Conservation (phyloP, 1,140 invertebrate genomes). For the Coenobita brevimanus region DNA sequence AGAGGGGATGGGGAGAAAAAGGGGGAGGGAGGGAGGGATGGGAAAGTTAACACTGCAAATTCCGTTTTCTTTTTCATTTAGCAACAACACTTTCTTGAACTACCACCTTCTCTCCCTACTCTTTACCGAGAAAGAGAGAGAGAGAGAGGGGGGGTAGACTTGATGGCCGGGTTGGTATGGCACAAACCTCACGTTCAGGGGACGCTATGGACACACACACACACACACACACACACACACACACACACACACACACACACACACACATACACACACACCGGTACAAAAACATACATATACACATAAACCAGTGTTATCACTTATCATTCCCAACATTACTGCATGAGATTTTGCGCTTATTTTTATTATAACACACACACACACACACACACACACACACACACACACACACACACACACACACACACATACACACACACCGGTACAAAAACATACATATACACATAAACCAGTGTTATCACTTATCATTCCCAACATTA, state of each 20-base stretch:
- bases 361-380: no score
- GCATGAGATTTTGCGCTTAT: no score
- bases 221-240: constrained; percentile 1
- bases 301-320: neutral
- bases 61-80: no score
- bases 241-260: constrained; percentile 27
- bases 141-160: no score
- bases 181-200: no score
- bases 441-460: no score
- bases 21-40: neutral
- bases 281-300: neutral
- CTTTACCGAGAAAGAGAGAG: no score
- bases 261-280: neutral
- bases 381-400: no score
- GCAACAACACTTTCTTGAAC: no score
- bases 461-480: neutral
- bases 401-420: no score
- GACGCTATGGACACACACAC: neutral
- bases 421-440: neutral
- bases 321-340: neutral
- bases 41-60: neutral
- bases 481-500: neutral
- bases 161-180: no score
- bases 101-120: no score
- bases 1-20: neutral